Conservation (phyloP, 2,888 invertebrate species). For the Sceliomorpha sp. region DNA sequence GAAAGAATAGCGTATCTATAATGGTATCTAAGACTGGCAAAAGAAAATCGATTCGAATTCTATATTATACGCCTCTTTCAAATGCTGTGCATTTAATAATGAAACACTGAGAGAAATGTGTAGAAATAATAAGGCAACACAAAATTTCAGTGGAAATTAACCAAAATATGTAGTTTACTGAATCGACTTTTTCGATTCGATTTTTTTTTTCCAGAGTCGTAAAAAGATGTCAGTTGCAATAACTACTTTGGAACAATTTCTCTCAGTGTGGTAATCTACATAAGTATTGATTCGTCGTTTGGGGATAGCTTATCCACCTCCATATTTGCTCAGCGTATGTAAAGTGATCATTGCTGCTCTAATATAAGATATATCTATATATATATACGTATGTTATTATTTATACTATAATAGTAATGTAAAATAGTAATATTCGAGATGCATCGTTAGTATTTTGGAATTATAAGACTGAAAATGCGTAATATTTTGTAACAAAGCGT, state of each 20-base stretch:
- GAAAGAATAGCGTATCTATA: neutral
- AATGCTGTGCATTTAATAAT: neutral
- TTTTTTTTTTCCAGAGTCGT: too few relatives aligned
- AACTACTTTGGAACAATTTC: too few relatives aligned
- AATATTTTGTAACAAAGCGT: slow-evolving; percentile 35
- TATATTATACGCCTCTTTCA: neutral
- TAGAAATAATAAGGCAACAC: too few relatives aligned
- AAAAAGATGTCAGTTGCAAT: too few relatives aligned
- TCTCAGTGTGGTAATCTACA: neutral
- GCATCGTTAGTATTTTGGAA: slow-evolving; percentile 56
- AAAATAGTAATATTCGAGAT: slow-evolving; percentile 20
- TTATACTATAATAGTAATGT: slow-evolving; percentile 24
- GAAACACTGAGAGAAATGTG: too few relatives aligned
- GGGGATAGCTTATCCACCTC: slow-evolving; percentile 18
- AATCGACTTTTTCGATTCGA: too few relatives aligned
- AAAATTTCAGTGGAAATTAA: too few relatives aligned
- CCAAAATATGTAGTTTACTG: too few relatives aligned
- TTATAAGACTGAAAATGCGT: slow-evolving; percentile 62
- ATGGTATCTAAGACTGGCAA: slow-evolving; percentile 16
- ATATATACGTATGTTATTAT: slow-evolving; percentile 20
- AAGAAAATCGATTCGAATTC: slow-evolving; percentile 12
- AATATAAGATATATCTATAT: slow-evolving; percentile 7
- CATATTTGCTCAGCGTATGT: slow-evolving; percentile 22
- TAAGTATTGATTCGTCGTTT: slow-evolving; percentile 7
- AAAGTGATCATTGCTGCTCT: too few relatives aligned